Conservation (phyloP, 1,140 invertebrate genomes). For the Drosophila sturtevanti region DNA sequence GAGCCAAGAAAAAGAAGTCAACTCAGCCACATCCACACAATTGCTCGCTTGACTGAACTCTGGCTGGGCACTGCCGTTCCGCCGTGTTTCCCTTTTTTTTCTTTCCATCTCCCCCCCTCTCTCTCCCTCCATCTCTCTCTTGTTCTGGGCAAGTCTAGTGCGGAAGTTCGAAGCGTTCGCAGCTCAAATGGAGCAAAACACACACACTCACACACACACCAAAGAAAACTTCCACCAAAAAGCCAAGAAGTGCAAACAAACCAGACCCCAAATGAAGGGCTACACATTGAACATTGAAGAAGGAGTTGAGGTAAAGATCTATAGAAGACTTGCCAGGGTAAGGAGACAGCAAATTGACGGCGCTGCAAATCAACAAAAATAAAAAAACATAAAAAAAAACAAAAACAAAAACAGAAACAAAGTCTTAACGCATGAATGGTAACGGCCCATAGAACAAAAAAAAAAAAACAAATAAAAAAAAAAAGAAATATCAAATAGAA, state of each 20-base stretch:
- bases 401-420: slow-evolving; percentile 32
- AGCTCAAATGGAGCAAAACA: slow-evolving; percentile 78
- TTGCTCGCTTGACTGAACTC: slow-evolving; percentile 56
- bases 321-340: slow-evolving; percentile 13
- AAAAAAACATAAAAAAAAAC: slow-evolving; percentile 38
- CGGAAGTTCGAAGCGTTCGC: slow-evolving; percentile 58
- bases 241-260: slow-evolving; percentile 70
- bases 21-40: slow-evolving; percentile 55
- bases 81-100: slow-evolving; percentile 6
- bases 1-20: slow-evolving; percentile 42
- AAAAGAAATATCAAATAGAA: slow-evolving; percentile 42
- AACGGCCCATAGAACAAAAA: slow-evolving; percentile 34
- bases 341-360: slow-evolving; percentile 67
- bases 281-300: neutral
- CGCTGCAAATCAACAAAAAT: slow-evolving; percentile 69
- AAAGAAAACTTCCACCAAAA: slow-evolving; percentile 23
- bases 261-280: slow-evolving; percentile 68
- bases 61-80: slow-evolving; percentile 9
- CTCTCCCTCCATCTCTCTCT: too few species aligned
- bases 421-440: slow-evolving; percentile 75
- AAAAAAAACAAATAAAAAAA: slow-evolving; percentile 9
- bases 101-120: neutral
- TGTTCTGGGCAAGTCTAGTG: slow-evolving; percentile 54
- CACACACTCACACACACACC: slow-evolving; percentile 39
- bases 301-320: neutral